Percentiles rank a stretch among this genome's conserved stretches.
These are phyloP conservation scores for Cyanoderma ruficeps DNA, from an alignment of 2,113 vertebrate species.

Conservation along the genomic window DNA sequence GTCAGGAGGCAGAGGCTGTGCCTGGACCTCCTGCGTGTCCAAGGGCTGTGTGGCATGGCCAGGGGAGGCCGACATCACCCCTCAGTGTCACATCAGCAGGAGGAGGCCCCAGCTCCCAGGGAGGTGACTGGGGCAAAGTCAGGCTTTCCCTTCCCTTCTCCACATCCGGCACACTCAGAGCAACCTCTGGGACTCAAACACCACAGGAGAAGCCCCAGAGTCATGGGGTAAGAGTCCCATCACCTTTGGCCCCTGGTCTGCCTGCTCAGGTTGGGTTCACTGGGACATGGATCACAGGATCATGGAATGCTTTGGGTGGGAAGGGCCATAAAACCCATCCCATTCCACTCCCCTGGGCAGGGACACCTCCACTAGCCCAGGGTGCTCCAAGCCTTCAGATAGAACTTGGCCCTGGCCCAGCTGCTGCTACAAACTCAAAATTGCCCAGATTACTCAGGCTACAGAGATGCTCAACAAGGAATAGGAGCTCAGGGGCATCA, in stretches of 20 bases:
- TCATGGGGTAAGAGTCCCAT: rapidly evolving
- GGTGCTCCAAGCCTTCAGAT: not conserved
- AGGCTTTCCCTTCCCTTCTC: not conserved
- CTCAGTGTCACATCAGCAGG: not conserved
- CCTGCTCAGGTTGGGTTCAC: not conserved
- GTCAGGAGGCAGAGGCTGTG: not conserved
- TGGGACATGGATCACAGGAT: not conserved
- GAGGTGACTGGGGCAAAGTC: too few species aligned
- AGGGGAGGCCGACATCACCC: not conserved
- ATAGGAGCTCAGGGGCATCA: too few species aligned
- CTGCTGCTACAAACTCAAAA: too few species aligned
- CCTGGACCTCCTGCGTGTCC: not conserved
- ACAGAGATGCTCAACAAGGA: too few species aligned
- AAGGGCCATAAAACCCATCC: not conserved
- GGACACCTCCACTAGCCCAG: not conserved
- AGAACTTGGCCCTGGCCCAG: too few species aligned
- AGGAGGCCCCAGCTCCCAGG: not conserved
- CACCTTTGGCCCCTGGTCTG: not conserved
- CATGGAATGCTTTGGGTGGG: not conserved
- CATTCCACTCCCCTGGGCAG: not conserved
- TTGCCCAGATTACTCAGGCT: too few species aligned
- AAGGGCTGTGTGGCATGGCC: not conserved
- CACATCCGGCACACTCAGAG: not conserved
- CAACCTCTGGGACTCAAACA: not conserved
- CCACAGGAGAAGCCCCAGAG: rapidly evolving